These are phyloP conservation scores for Arrhopalites spinosus DNA, from an alignment of 2,888 invertebrate genomes.

Conservation along the genomic window DNA sequence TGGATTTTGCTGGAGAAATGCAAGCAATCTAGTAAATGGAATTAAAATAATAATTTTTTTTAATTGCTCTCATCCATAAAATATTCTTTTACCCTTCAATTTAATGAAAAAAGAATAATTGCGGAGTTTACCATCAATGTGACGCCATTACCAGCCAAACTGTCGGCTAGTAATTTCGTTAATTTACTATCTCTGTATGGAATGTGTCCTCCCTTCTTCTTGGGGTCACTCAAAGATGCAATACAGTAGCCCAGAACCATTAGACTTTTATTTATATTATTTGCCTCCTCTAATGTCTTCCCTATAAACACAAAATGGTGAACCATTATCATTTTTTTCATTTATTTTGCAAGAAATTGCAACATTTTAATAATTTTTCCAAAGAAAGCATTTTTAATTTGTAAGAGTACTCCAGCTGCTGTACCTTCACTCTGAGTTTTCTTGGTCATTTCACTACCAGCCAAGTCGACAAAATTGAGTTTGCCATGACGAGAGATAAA, in stretches of 20 bases:
- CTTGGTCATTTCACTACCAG: slow-evolving; percentile 96
- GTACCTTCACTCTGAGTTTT: slow-evolving; percentile 75
- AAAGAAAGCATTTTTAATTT: not conserved
- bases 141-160: slow-evolving; percentile 90
- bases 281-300: slow-evolving; percentile 88
- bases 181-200: slow-evolving; percentile 93
- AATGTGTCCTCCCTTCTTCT: slow-evolving; percentile 80
- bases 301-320: slow-evolving; percentile 60
- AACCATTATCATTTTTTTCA: not conserved
- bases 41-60: too few species aligned
- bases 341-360: not conserved
- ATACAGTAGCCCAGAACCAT: slow-evolving; percentile 96
- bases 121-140: slow-evolving; percentile 94
- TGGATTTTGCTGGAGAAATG: slow-evolving; percentile 85
- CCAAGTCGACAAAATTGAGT: slow-evolving; percentile 93
- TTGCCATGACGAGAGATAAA: slow-evolving; percentile 91
- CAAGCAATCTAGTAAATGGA: slow-evolving; percentile 80
- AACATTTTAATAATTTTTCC: not conserved
- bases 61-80: too few species aligned
- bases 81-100: too few species aligned
- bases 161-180: slow-evolving; percentile 90
- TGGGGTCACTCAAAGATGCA: slow-evolving; percentile 83
- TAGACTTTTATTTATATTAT: slow-evolving; percentile 93
- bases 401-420: too few species aligned
- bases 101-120: too few species aligned